Evolutionary conservation across 2,888 invertebrate species (phyloP), one percentile per base, ranked within the genome.

Genomic region (Pyrochroa serraticornis): DNA sequence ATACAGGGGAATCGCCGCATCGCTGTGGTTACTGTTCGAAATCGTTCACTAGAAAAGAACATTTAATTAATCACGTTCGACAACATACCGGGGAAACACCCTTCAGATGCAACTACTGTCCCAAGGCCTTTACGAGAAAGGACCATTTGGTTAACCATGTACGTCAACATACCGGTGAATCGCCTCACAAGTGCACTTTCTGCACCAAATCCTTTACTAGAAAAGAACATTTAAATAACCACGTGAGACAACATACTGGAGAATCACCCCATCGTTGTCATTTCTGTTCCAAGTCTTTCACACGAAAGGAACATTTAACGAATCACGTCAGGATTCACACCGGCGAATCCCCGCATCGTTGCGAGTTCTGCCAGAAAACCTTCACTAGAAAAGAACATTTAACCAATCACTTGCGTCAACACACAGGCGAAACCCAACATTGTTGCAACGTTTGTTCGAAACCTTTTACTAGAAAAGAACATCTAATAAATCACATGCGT

Each of bases 221-320:
- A 70, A 90, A 90, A 79, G 91, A 91, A 79, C 92, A 92, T 77
- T 82, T 92, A 65, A 91, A 89, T 69, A 91, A 92, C 80, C 92
- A 93, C 80, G 90, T 92, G 77, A 85, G 92, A 49, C 92, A 92
- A 77, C 93, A 93, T 79, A 92, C 92, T 39, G 92, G 92, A 71
- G 93, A 93, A 80, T 92, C 92, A 68, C 92, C 92, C 58, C 92
- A 92, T 74, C 87, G 91, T 64, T 93, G 93, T 77, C 88, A 90
- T 70, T 92, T 88, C 79, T 93, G 92, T 82, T 87, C 90, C 67
- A 92, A 92, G 77, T 90, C 90, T 35, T 92, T 92, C 79, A 92
- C 92, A 1, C 84, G 92, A 69, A 92, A 92, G 79, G 93, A 93
- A 77, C 92, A 93, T 79, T 84, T 93, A 65, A 92, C 91, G 65